Evolutionary conservation across 2,797 vertebrate species (phyloP), one percentile per base, ranked within the genome.

Genomic region (Arnoldichthys spilopterus): DNA sequence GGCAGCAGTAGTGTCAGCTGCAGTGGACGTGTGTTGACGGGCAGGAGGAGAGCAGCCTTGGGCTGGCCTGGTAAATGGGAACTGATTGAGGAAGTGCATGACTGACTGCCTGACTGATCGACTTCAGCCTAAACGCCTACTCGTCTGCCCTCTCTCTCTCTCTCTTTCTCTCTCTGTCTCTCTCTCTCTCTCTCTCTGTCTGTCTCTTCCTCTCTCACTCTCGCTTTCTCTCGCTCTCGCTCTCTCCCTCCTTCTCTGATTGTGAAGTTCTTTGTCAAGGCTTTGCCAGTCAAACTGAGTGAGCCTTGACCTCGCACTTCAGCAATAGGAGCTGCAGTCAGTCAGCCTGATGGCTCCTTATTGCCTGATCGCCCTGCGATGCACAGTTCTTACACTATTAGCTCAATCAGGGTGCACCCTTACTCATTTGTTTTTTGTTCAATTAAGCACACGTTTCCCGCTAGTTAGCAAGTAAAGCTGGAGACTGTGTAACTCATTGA

Each of bases 81-180:
- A 83, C 81, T 87, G 88, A 90, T 87, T 87, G 86, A 83, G 74
- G 87, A 85, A 83, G 86, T 87, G 88, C 87, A 85, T 88, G 87
- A 88, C 78, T 90, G 88, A 83, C 84, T 85, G 86, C 69, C 85
- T 88, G 87, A 88, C 83, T 86, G 87, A 90, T 86, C 81, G 83
- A 77, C 88, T 87, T 82, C 85, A 80, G 79, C 76, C 86, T 76
- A 73, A 74, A 75, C 69, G 87, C 80, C 84, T 81, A 80, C 84
- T 80, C 56, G 73, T 79, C 70, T 75, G 78, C 81, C 77, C 77
- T 67, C 73, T 64, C 59, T 24, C 67, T 75, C 67, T 64, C 47
- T 51, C 34, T 16, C 30, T 43, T 32, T 54, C 56, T 58, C 71
- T 58, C 16, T 30, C 58, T 28, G 49, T 72, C 62, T 63, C 61